Evolutionary conservation across 1,140 invertebrate genomes (phyloP), one percentile per base, ranked within the genome.

Genomic region (Zaprionus tsacasi): DNA sequence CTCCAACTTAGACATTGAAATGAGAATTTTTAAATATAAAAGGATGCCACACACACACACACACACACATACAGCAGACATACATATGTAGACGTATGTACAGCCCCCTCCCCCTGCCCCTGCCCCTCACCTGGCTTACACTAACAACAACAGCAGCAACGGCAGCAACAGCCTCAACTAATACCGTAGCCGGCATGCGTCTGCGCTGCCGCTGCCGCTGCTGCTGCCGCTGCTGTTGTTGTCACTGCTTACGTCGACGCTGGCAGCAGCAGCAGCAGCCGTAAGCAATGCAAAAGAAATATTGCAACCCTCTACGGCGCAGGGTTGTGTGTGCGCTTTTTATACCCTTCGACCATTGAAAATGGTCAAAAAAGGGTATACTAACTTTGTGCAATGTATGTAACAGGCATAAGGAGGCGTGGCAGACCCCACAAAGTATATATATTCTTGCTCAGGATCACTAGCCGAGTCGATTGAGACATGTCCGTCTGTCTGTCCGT

Each of bases 11-110:
- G 81, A 88, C 85, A 90, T 88, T 92, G 82, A 91, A 91, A 91
- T 91, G 76, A 91, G 78, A 71, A 83, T 91, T 77, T 76, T 79
- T 79, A 88, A 89, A 88, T 89, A 81, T 82, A 89, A 91, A 91
- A 91, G 82, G 89, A 91, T 91, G 72, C 73, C 78, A 68, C 43
- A 67, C 68, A 71, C 58, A 40, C 66, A 58, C 77, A 52, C 61
- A 78, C 70, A 71, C 63, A 54, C 66, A 75, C 61, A 21, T 2
- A 21, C 57, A 54, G 59, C 50, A 64, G 54, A 73, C 67, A 71
- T 25, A 64, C 40, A 59, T 36, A 58, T 58, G 43, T 13, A 35
- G 30, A 21, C 43, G 38, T 55, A 59, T 56, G 43, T 56, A 43
- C 21, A 12, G 12, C 6, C 25, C 40, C 25, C 2, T 12, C 8